These are phyloP conservation scores for Luperina nickerlii DNA, from an alignment of 2,888 invertebrate species.

Conservation along the genomic window DNA sequence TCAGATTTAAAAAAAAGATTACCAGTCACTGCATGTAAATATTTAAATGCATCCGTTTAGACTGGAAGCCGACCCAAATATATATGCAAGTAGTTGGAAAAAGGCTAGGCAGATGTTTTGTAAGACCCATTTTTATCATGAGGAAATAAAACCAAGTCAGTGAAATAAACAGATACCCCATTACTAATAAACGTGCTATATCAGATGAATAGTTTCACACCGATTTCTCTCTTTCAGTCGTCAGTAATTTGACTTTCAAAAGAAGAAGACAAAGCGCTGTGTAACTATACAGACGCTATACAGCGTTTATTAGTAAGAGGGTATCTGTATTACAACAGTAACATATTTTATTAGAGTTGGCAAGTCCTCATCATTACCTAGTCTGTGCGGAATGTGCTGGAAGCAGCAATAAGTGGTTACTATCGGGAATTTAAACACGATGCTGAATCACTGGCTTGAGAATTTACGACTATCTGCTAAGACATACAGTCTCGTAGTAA, in stretches of 20 bases:
- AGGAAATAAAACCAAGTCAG: background rate
- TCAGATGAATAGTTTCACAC: no score
- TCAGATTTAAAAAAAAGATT: no score
- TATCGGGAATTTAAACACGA: constrained; percentile 3
- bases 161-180: background rate
- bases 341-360: constrained; percentile 35
- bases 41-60: no score
- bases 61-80: background rate
- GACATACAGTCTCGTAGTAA: constrained; percentile 9
- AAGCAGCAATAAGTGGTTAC: constrained; percentile 17
- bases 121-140: background rate
- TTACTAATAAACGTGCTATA: no score
- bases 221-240: no score
- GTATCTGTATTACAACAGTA: constrained; percentile 1
- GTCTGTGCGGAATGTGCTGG: constrained; percentile 19
- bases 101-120: background rate
- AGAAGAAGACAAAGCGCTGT: no score
- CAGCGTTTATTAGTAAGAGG: no score
- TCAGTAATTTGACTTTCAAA: no score
- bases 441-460: constrained; percentile 18
- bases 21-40: no score
- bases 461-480: constrained; percentile 15
- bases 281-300: no score
- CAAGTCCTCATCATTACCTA: constrained; percentile 18
- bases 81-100: background rate